Conservation (phyloP, 1,140 invertebrate species). For the Cotesia vestalis region DNA sequence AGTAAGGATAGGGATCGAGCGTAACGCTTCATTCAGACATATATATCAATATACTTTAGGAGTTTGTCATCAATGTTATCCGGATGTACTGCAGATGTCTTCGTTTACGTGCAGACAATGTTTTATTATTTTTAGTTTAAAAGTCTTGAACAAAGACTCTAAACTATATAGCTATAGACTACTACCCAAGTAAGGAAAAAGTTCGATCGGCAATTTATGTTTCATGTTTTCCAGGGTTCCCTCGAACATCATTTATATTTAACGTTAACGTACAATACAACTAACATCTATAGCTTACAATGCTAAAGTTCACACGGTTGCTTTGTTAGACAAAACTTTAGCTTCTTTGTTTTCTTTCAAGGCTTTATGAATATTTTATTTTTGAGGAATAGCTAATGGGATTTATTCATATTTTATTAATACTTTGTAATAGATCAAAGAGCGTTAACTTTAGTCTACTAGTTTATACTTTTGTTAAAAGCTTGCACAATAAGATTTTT, state of each 20-base stretch:
- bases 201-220: conserved; percentile 47
- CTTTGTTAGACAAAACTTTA: not conserved
- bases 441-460: too few species aligned
- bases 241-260: conserved; percentile 19
- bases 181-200: conserved; percentile 33
- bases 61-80: conserved; percentile 21
- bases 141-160: conserved; percentile 27
- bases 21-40: conserved; percentile 39
- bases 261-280: conserved; percentile 18
- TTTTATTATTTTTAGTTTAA: not conserved
- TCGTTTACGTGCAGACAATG: conserved; percentile 12
- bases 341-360: too few species aligned
- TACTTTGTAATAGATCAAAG: too few species aligned
- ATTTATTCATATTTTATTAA: not conserved
- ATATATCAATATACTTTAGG: conserved; percentile 31
- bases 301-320: not conserved
- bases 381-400: too few species aligned
- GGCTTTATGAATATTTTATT: too few species aligned
- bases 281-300: not conserved
- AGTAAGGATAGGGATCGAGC: conserved; percentile 33
- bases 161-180: conserved; percentile 7
- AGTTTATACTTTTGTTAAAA: too few species aligned
- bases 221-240: conserved; percentile 28
- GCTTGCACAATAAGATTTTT: too few species aligned
- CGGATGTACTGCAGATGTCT: conserved; percentile 4